A percentile compares a stretch with the other conserved stretches of the same genome.
phyloP scores from a whole-genome alignment of 2,888 invertebrate species.

The Parnassius glacialis region DNA sequence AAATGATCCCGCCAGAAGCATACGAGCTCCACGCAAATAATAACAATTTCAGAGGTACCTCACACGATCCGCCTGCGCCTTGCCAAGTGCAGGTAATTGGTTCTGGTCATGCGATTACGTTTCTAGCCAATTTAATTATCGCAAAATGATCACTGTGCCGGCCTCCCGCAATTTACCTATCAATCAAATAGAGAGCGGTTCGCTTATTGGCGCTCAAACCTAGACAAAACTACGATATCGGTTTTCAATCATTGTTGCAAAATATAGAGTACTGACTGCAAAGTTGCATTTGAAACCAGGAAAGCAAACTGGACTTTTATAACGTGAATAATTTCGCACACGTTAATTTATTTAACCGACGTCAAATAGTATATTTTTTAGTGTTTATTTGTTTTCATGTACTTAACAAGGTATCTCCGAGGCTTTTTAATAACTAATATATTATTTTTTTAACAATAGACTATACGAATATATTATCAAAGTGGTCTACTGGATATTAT shows the following conservation, averaged over 20 bases:
- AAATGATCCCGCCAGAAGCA: slow-evolving; percentile 49
- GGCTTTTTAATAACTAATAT: too few species aligned
- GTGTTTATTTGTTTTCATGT: too few species aligned
- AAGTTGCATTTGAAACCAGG: slow-evolving; percentile 22
- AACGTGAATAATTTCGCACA: slow-evolving; percentile 9
- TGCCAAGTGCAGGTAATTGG: slow-evolving; percentile 74
- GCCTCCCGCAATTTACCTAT: slow-evolving; percentile 79
- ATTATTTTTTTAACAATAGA: too few species aligned
- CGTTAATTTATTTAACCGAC: too few species aligned
- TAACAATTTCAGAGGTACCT: slow-evolving; percentile 65
- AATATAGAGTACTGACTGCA: slow-evolving; percentile 17
- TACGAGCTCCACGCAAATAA: slow-evolving; percentile 71
- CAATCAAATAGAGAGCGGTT: slow-evolving; percentile 66
- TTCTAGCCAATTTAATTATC: slow-evolving; percentile 79
- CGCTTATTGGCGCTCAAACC: slow-evolving; percentile 50
- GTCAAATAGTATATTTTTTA: too few species aligned
- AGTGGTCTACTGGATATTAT: too few species aligned
- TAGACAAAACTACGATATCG: slow-evolving; percentile 45
- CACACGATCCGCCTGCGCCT: slow-evolving; percentile 73
- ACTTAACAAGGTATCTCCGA: too few species aligned
- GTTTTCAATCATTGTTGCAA: slow-evolving; percentile 54
- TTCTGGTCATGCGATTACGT: slow-evolving; percentile 79
- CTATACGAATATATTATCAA: too few species aligned
- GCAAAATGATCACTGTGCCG: slow-evolving; percentile 75
- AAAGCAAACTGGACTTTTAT: slow-evolving; percentile 16